phyloP scores from a whole-genome alignment of 2,888 invertebrate species.

The Hemicrepidius hirtus region DNA sequence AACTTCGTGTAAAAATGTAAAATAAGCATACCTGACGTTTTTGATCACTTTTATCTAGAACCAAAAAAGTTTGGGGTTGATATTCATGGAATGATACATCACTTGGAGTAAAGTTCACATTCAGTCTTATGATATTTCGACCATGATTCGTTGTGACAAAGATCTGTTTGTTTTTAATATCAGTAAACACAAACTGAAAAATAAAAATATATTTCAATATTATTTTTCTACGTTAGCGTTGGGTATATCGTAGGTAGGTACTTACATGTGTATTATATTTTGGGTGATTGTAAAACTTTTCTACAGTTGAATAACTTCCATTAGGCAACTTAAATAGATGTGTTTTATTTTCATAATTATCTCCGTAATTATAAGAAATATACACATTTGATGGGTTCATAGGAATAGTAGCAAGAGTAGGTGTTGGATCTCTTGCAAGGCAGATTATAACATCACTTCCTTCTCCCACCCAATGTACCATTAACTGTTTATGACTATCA shows the following conservation, averaged over 20 bases:
- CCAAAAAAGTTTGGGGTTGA: conserved; percentile 81
- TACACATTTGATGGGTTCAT: conserved; percentile 82
- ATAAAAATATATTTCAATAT: conserved; percentile 59
- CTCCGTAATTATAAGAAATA: conserved; percentile 92
- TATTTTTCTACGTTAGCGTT: no score
- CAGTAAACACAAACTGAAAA: conserved; percentile 90
- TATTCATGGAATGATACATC: conserved; percentile 86
- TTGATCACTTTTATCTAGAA: conserved; percentile 83
- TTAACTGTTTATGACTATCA: conserved; percentile 90
- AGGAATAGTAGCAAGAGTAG: conserved; percentile 69
- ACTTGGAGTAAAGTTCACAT: conserved; percentile 84
- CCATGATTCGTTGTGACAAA: conserved; percentile 87
- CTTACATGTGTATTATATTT: conserved; percentile 87
- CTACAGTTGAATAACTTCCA: conserved; percentile 79
- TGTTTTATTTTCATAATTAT: conserved; percentile 84
- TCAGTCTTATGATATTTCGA: conserved; percentile 76
- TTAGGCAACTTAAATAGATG: conserved; percentile 78
- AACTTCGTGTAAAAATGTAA: background rate
- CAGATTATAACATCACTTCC: conserved; percentile 91
- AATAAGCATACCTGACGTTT: conserved; percentile 61
- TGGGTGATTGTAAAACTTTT: conserved; percentile 90
- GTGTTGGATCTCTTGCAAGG: conserved; percentile 83
- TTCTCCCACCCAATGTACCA: conserved; percentile 95
- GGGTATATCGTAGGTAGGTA: no score
- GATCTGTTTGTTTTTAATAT: conserved; percentile 83